Evolutionary conservation across 2,113 vertebrate species (phyloP), one percentile per base, ranked within the genome.

Genomic region (Saccopteryx leptura): DNA sequence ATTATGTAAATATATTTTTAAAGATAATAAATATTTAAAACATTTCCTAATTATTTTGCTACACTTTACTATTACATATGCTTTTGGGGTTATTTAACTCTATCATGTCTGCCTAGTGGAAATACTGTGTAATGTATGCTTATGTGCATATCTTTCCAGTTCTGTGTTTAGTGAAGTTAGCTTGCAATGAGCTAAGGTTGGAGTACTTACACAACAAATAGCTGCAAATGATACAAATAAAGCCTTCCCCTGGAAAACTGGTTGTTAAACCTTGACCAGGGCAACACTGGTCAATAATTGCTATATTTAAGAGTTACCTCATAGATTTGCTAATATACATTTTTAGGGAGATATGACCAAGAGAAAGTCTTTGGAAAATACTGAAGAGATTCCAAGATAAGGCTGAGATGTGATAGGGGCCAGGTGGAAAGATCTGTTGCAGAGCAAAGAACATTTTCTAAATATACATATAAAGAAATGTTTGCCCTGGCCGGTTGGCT

Each of bases 11-110:
- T 82, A 33, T 21, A 54, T 91, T 69, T 52, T 85, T 54, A 79
- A 95, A 92, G 23, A 10, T 50, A 69, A 79, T 84, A 80, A 61
- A 85, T 65, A 33, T 60, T 91, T 33, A 88, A 86, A 74, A 52
- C 8, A 78, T 56, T 92, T 93, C 52, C 69, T 74, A 72, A 46
- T 88, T 83, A 46, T 84, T 85, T 96, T 90, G 68, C 26, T 81
- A 50, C 21, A 48, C 61, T 58, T 95, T 63, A n/a, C 48, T 93
- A 52, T 65, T 54, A 56, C 33, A 15, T 86, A 15, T 21, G 46
- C 24, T 72, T 28, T 68, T 52, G 9, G 52, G 46, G 50, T 84
- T 84, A n/a, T 78, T 84, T 80, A 31, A 68, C 18, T 69, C 72
- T 87, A 28, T 46, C 81, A 31, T 33, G 11, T 63, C 21, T 78